Percentiles rank a stretch among this genome's conserved stretches.
Conservation (phyloP, 2,797 vertebrate species). For the Neosalanx taihuensis region DNA sequence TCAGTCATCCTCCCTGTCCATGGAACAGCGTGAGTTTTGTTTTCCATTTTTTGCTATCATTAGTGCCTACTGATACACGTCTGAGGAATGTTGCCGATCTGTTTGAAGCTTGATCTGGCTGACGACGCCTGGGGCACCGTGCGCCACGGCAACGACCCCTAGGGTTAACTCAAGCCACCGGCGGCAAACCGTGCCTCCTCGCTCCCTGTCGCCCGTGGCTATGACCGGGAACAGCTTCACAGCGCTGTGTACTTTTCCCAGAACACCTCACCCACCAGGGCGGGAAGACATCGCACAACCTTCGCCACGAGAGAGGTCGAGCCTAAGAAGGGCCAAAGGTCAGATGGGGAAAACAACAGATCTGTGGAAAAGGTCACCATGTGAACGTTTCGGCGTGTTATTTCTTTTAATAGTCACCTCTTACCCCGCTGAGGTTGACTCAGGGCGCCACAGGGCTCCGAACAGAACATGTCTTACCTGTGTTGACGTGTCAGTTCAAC, state of each 20-base stretch:
- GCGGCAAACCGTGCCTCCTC: conserved; percentile 24
- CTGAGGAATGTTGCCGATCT: conserved; percentile 67
- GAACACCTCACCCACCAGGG: conserved; percentile 1
- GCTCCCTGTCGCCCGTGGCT: conserved; percentile 20
- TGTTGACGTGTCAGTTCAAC: no score
- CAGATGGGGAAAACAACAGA: neutral
- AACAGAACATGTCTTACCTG: no score
- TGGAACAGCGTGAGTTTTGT: conserved; percentile 62
- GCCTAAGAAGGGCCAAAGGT: neutral
- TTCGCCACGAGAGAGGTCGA: neutral
- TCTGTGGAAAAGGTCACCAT: neutral
- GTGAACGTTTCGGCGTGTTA: neutral
- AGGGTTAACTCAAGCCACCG: conserved; percentile 56
- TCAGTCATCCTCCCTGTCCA: conserved; percentile 57
- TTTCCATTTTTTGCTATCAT: conserved; percentile 68
- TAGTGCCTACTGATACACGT: conserved; percentile 69
- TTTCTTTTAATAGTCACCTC: neutral
- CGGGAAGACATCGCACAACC: neutral
- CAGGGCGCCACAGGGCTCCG: no score
- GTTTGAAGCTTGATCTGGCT: conserved; percentile 61
- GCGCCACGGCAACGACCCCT: conserved; percentile 58
- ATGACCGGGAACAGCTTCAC: neutral
- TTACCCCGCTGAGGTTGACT: no score
- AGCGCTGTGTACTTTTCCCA: conserved; percentile 23
- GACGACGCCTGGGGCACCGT: conserved; percentile 42